Evolutionary conservation across 2,888 invertebrate genomes (phyloP), one percentile per base, ranked within the genome.

Genomic region (Trichopria drosophilae): DNA sequence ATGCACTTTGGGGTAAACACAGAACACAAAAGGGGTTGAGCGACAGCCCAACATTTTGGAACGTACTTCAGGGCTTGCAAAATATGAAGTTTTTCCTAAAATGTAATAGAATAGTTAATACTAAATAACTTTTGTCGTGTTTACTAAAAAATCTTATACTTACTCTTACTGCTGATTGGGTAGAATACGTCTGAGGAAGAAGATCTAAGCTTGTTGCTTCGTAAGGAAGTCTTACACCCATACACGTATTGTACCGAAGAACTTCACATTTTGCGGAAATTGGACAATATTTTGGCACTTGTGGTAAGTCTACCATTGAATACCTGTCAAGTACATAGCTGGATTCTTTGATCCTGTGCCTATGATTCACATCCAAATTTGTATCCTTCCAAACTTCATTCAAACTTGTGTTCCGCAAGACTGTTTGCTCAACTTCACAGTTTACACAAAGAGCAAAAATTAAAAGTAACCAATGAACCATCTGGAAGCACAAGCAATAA

Each of bases 31-130:
- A 95, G 84, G 3, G 93, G 93, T 78, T 95, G 90, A 59, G 96
- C 86, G 1, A 93, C 92, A 23, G 91, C 87, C 96, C 96, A 97
- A 71, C 97, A 97, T 76, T 90, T 90, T 53, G 96, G 97, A 57
- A 95, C 86, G 76, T 88, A 87, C 53, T 85, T 83, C 50, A 95
- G 74, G 48, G 87, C 86, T 73, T 85, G 84, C 78, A 91, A 90
- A 26, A 84, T 76, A 55, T 82, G 81, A 43, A 94, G 75, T 64
- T 84, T 86, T 59, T 86, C 86, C 74, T 87, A 42, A 41, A 48
- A 39, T 31, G 10, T n/a, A n/a, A n/a, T 39, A 43, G 23, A 22
- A 24, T 39, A n/a, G n/a, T 28, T 18, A 7, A 22, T 9, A 24
- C 9, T 22, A 22, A 13, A 23, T 28, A 15, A 32, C 12, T 22